Conservation (phyloP, 2,797 vertebrate species). For the Lophotriccus pileatus region DNA sequence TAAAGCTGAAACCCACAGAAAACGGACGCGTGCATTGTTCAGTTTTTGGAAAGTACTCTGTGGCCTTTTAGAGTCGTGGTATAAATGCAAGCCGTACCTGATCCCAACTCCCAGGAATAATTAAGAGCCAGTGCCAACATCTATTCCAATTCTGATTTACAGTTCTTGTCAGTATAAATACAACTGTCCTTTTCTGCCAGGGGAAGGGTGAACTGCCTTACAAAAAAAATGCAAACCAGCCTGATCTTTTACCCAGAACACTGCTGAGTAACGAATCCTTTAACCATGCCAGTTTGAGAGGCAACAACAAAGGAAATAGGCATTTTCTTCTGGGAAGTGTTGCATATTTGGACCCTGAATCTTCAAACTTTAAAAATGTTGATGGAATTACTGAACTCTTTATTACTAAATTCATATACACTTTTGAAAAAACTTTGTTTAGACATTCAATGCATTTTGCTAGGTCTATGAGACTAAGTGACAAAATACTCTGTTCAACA, state of each 20-base stretch:
- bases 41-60: conserved; percentile 29
- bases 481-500: not conserved
- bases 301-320: conserved; percentile 21
- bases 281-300: conserved; percentile 4
- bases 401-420: not conserved
- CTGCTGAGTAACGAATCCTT: conserved; percentile 42
- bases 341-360: not conserved
- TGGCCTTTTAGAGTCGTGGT: not conserved
- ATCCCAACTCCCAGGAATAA: conserved; percentile 15
- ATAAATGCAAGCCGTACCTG: conserved; percentile 23
- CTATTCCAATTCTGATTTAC: conserved; percentile 34
- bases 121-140: not conserved
- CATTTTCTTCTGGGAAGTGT: conserved; percentile 4
- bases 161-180: conserved; percentile 37
- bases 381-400: not conserved
- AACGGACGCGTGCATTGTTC: not conserved
- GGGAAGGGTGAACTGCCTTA: conserved; percentile 12
- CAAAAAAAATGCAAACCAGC: conserved; percentile 37
- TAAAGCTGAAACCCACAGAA: conserved; percentile 20
- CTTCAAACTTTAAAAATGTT: conserved; percentile 1
- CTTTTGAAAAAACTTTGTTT: not conserved
- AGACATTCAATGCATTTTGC: not conserved
- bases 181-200: conserved; percentile 38
- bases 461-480: not conserved
- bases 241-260: conserved; percentile 28